These are phyloP conservation scores for Atrina japonica DNA, from an alignment of 2,888 invertebrate genomes.

Conservation along the genomic window DNA sequence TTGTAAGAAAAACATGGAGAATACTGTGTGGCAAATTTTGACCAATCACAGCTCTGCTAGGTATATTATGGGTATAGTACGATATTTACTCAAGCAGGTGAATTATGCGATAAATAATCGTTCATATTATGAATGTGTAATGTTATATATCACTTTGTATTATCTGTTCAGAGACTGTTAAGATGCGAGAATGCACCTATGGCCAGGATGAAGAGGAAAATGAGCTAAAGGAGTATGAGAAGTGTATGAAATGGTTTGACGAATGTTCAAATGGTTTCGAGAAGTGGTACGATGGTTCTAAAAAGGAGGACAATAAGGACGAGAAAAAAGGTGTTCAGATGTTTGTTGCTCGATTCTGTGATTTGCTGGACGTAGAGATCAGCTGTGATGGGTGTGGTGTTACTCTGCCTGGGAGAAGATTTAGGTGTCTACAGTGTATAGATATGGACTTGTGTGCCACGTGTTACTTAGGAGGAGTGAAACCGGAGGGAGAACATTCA, in stretches of 20 bases:
- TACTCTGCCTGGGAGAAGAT: constrained; percentile 76
- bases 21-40: no score
- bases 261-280: constrained; percentile 71
- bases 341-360: constrained; percentile 79
- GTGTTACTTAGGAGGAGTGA: constrained; percentile 78
- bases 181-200: constrained; percentile 73
- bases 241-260: constrained; percentile 75
- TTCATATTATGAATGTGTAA: no score
- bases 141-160: no score
- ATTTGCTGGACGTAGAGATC: constrained; percentile 78
- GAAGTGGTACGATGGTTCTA: constrained; percentile 67
- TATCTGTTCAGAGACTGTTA: constrained; percentile 78
- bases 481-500: constrained; percentile 75
- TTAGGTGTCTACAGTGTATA: constrained; percentile 78
- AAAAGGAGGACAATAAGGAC: constrained; percentile 61
- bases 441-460: constrained; percentile 79
- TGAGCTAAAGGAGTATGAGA: constrained; percentile 74
- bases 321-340: constrained; percentile 77
- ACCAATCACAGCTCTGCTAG: no score
- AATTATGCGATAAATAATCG: no score
- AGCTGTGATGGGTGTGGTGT: constrained; percentile 79
- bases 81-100: no score
- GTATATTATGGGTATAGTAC: no score
- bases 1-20: no score
- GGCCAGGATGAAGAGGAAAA: constrained; percentile 68